Conservation (phyloP, 1,140 invertebrate genomes). For the Cheumatopsyche charites region DNA sequence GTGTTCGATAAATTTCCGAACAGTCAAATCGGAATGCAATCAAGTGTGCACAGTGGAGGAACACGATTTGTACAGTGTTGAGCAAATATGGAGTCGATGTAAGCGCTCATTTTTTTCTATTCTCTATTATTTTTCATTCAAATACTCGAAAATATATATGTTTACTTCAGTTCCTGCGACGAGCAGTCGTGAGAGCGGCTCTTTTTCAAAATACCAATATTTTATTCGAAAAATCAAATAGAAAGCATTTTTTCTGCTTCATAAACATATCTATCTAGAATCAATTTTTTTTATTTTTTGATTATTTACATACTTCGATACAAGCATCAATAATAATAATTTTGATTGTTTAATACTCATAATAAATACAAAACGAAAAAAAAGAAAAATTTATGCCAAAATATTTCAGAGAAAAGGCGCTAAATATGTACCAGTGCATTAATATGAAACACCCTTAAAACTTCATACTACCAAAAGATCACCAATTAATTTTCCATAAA, state of each 20-base stretch:
- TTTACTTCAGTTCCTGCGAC: conserved; percentile 14
- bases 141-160: not conserved
- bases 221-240: not conserved
- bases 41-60: not conserved
- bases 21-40: conserved; percentile 5
- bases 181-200: not conserved
- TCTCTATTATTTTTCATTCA: conserved; percentile 8
- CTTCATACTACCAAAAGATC: too few species aligned
- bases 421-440: too few species aligned
- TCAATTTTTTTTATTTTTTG: too few species aligned
- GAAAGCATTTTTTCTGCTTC: not conserved
- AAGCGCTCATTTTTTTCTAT: not conserved
- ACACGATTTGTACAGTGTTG: conserved; percentile 8
- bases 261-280: too few species aligned
- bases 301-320: too few species aligned
- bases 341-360: too few species aligned
- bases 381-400: too few species aligned
- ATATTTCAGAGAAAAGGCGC: too few species aligned
- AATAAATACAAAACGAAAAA: too few species aligned
- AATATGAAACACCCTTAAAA: too few species aligned
- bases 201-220: not conserved
- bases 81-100: conserved; percentile 20
- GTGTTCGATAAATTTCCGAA: not conserved
- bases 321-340: too few species aligned
- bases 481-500: too few species aligned